Evolutionary conservation across 2,113 vertebrate species (phyloP).

Genomic region (Aix galericulata): DNA sequence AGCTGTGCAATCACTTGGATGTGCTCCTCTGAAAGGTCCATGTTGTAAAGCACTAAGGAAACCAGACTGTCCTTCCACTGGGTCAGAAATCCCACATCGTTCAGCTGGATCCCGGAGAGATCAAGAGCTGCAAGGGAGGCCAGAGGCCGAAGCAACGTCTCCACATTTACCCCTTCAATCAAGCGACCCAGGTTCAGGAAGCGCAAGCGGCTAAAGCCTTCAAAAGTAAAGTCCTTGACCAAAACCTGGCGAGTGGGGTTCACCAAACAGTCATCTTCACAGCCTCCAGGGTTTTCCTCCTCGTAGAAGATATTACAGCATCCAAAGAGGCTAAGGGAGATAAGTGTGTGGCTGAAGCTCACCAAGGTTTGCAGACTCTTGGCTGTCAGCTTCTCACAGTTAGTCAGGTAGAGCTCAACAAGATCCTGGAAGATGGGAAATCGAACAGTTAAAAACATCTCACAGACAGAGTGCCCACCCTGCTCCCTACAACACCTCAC

Average conservation of each 20-base stretch:
- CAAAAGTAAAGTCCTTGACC: conserved; percentile 92
- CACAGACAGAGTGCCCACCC: background rate
- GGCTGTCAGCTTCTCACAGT: conserved; percentile 92
- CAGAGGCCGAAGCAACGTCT: conserved; percentile 87
- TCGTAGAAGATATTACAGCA: conserved; percentile 92
- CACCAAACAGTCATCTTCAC: conserved; percentile 85
- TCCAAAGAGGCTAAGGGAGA: conserved; percentile 94
- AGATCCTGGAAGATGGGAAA: conserved; percentile 83
- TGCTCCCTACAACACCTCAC: background rate
- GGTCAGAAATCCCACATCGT: conserved; percentile 85
- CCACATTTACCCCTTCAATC: conserved; percentile 86
- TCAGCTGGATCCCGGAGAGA: conserved; percentile 89
- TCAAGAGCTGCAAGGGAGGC: conserved; percentile 87
- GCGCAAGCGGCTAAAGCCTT: conserved; percentile 91
- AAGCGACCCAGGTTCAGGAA: conserved; percentile 92
- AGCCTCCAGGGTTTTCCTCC: conserved; percentile 86
- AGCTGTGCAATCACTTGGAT: conserved; percentile 88
- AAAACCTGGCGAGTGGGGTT: conserved; percentile 85
- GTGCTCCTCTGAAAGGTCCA: conserved; percentile 94
- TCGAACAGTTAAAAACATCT: background rate
- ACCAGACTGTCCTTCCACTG: conserved; percentile 94
- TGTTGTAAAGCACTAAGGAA: conserved; percentile 95
- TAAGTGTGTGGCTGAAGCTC: conserved; percentile 89
- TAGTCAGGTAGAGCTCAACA: conserved; percentile 93
- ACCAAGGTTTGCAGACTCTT: conserved; percentile 89